phyloP scores from a whole-genome alignment of 1,140 invertebrate species.

The Galendromus occidentalis region DNA sequence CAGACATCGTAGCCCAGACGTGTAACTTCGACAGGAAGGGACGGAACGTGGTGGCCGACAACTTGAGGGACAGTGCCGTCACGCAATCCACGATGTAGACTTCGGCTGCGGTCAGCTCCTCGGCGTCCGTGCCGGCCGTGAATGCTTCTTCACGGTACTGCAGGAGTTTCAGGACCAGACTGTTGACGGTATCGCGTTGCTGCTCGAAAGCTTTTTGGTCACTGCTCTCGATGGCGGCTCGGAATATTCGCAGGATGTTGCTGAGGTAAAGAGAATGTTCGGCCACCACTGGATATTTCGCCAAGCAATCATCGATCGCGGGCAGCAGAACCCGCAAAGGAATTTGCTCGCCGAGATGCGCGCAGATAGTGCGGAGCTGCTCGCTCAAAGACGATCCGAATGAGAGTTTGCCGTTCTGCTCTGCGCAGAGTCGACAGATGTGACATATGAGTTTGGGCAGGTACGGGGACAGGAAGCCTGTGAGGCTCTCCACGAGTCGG shows the following conservation, averaged over 20 bases:
- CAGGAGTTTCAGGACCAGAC: constrained; percentile 51
- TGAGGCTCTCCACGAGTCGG: constrained; percentile 55
- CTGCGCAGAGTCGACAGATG: constrained; percentile 20
- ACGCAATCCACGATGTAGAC: constrained; percentile 47
- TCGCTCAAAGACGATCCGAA: constrained; percentile 19
- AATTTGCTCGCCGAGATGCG: constrained; percentile 42
- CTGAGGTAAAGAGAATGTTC: constrained; percentile 34
- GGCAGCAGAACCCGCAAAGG: constrained; percentile 53
- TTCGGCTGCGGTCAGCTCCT: constrained; percentile 38
- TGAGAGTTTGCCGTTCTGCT: constrained; percentile 18
- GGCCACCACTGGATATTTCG: constrained; percentile 37
- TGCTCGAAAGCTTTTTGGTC: not conserved
- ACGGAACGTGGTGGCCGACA: constrained; percentile 66
- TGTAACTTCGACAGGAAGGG: constrained; percentile 52
- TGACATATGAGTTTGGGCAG: constrained; percentile 44
- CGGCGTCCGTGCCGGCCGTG: constrained; percentile 23
- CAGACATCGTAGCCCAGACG: constrained; percentile 42
- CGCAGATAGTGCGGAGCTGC: constrained; percentile 30
- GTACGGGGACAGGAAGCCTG: constrained; percentile 61
- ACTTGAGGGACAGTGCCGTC: constrained; percentile 53
- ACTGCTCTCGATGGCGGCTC: not conserved
- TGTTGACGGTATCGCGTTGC: constrained; percentile 22
- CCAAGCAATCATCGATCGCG: constrained; percentile 43
- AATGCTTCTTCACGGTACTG: constrained; percentile 37
- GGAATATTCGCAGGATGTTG: not conserved